Evolutionary conservation across 2,797 vertebrate species (phyloP).

Genomic region (Cryptoprocta ferox): DNA sequence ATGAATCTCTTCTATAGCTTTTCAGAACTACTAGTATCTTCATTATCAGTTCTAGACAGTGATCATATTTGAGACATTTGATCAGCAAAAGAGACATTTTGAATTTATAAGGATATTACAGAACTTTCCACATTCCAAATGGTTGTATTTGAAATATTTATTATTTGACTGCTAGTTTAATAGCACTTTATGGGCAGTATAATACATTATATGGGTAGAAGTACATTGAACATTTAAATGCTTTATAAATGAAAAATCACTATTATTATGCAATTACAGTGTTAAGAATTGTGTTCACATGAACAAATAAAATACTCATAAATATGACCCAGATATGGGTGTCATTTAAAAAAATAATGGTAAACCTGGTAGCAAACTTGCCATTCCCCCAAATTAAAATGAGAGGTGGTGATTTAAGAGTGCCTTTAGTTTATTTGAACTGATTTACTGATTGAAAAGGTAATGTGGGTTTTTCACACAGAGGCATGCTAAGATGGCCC

Average conservation of each 20-base stretch:
- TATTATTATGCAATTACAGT: neutral
- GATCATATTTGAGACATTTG: neutral
- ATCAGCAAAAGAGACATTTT: slow-evolving; percentile 16
- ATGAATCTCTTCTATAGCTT: neutral
- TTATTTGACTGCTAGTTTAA: neutral
- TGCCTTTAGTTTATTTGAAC: neutral
- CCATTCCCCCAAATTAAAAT: neutral
- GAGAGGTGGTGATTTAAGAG: neutral
- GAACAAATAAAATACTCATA: slow-evolving; percentile 6
- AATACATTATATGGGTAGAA: neutral
- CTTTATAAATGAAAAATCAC: neutral
- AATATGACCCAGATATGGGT: neutral
- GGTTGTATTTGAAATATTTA: neutral
- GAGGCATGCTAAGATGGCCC: neutral
- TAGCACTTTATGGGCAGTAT: neutral
- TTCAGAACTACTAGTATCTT: neutral
- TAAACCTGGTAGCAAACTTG: neutral
- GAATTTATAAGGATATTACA: neutral
- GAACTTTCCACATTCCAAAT: neutral
- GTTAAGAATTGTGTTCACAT: neutral
- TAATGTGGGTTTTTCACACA: neutral
- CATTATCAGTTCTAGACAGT: neutral
- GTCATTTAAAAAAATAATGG: neutral
- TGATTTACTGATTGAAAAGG: slow-evolving; percentile 9
- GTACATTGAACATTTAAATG: neutral